Evolutionary conservation across 2,113 vertebrate genomes (phyloP), one percentile per base, ranked within the genome.

Genomic region (Nycticorax nycticorax): DNA sequence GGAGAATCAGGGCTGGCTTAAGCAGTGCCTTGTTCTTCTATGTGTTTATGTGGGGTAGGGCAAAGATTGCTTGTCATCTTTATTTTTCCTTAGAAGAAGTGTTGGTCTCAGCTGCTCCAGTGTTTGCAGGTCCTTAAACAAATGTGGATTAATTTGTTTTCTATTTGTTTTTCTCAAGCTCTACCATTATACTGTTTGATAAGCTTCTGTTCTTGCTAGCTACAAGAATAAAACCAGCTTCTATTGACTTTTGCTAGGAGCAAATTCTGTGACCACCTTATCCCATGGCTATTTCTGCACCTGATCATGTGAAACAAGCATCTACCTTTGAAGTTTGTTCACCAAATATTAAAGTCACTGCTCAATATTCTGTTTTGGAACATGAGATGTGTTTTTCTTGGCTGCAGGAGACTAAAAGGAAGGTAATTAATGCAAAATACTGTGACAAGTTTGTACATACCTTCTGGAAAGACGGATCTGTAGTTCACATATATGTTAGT

Each of bases 361-460:
- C 59, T 77, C 60, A 93, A 67, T 48, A 81, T 21, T 45, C 14
- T 37, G 9, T 47, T 88, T 86, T 74, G 43, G 21, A 81, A 62
- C 21, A 69, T 59, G 20, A 76, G 28, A 35, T 2, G 0, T 77
- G 14, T 73, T 75, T 92, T 89, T 85, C 64, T 90, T 95, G 62
- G 26, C 56, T 92, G 45, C 93, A 99, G 98, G 98, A 98, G 64
- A 96, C 96, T 72, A 98, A 96, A 26, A 97, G 77, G 84, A 99
- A 98, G 85, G 69, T 97, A 84, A 87, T 99, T 89, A 88, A 98
- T 74, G 98, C 98, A 35, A 99, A 98, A 92, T 99, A 99, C 78
- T 99, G 98, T 76, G 92, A 95, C 62, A 97, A 91, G 41, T 99
- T 99, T 97, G 81, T 98, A 52, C 98, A 98, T 17, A 93, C 97